Evolutionary conservation across 2,113 vertebrate species (phyloP), one percentile per base, ranked within the genome.

Genomic region (Dolichallabes microphthalmus): DNA sequence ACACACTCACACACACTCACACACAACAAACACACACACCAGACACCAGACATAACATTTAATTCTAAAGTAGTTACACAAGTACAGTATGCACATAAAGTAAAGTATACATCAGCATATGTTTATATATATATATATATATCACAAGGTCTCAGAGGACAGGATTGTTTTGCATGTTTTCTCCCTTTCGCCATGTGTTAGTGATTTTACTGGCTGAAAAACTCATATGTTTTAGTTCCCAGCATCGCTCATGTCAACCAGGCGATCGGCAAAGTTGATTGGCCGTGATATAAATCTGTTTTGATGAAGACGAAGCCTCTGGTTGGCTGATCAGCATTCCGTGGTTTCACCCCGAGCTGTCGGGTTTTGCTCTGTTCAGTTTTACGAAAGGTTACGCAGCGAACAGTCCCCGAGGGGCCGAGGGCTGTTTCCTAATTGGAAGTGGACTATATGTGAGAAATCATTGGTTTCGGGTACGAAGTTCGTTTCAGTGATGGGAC

Each of bases 131-230:
- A 92, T 92, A 86, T 85, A 84, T 86, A 39, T 4, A 35, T 63
- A 27, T 75, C 91, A 82, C 20, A 19, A 63, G 86, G 78, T 82
- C 77, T 75, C 66, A 58, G 82, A 63, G 90, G 91, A 91, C 89
- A 88, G 73, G 15, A 84, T 30, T 80, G 74, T 81, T 82, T 86
- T 88, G 89, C 88, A 86, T 88, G 86, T 90, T 63, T 71, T 80
- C 61, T 85, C 80, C 58, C 35, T 69, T 64, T 11, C 27, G 82
- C 89, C 93, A 94, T 93, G 90, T 95, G 93, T 90, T 87, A 93
- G 93, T 93, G 92, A 93, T 94, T 94, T 93, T 73, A 68, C 30
- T 89, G 71, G 86, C 81, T 87, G 88, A 92, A 90, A 91, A 86
- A 86, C 78, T 90, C 89, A 88, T 90, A 91, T 88, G 87, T 91